A percentile compares a stretch with the other conserved stretches of the same genome.
Evolutionary conservation across 2,888 invertebrate genomes (phyloP).

Genomic region (Allygus modestus): DNA sequence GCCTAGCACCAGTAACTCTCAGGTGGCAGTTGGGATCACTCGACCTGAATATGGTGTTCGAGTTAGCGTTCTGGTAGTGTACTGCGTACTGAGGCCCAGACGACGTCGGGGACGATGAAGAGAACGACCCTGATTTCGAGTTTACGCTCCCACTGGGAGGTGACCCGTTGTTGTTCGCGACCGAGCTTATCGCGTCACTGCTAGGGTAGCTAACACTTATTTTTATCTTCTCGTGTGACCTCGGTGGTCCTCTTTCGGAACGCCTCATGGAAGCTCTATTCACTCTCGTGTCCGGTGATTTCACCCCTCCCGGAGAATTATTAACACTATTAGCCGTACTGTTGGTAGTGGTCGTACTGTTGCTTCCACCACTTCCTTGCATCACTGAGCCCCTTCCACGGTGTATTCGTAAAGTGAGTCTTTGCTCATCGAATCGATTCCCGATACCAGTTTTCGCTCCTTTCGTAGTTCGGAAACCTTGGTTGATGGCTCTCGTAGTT

Average conservation of each 20-base stretch:
- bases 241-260: conserved; percentile 64
- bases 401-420: conserved; percentile 94
- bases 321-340: conserved; percentile 73
- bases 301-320: conserved; percentile 75
- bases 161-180: conserved; percentile 67
- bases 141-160: conserved; percentile 64
- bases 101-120: conserved; percentile 74
- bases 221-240: conserved; percentile 87
- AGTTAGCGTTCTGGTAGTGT: conserved; percentile 79
- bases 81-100: conserved; percentile 80
- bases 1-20: conserved; percentile 74
- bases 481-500: conserved; percentile 95
- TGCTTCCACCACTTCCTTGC: conserved; percentile 76
- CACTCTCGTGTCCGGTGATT: conserved; percentile 73
- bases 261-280: conserved; percentile 66
- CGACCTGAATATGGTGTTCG: conserved; percentile 74
- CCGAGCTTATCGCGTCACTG: conserved; percentile 79
- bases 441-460: conserved; percentile 78
- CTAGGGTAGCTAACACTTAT: conserved; percentile 92
- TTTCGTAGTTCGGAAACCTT: conserved; percentile 92
- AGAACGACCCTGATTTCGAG: conserved; percentile 67
- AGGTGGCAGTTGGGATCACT: conserved; percentile 77
- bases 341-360: conserved; percentile 71
- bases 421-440: conserved; percentile 91
- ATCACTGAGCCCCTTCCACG: conserved; percentile 85